Percentiles rank a stretch among this genome's conserved stretches.
phyloP scores from a whole-genome alignment of 2,113 vertebrate genomes.

The Numida meleagris region DNA sequence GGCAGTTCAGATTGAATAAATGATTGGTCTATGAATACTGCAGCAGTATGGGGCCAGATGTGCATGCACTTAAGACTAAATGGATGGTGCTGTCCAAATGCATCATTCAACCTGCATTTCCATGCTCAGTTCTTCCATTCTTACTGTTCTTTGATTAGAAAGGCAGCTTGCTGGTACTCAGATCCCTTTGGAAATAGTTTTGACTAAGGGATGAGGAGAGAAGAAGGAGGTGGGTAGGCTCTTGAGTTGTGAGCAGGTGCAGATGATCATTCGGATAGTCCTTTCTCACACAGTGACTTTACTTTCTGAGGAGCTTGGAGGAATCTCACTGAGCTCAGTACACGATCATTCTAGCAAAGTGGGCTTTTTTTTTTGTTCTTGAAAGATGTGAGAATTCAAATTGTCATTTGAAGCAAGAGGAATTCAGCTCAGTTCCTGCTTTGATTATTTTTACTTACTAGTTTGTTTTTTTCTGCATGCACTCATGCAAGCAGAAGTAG shows the following conservation, averaged over 20 bases:
- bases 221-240: not conserved
- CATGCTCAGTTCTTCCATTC: not conserved
- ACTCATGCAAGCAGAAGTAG: not conserved
- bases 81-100: accelerated
- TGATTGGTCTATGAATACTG: not conserved
- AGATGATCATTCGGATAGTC: not conserved
- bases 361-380: not conserved
- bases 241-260: not conserved
- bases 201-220: not conserved
- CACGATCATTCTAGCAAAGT: not conserved
- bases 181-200: not conserved
- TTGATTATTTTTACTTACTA: not conserved
- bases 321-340: not conserved
- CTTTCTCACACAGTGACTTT: accelerated
- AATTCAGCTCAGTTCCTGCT: not conserved
- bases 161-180: not conserved
- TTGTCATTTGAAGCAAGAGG: not conserved
- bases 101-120: not conserved
- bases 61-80: not conserved
- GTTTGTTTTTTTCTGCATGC: not conserved
- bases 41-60: not conserved
- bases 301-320: not conserved
- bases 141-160: not conserved
- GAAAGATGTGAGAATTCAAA: not conserved
- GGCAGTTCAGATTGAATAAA: not conserved